Evolutionary conservation across 2,113 vertebrate species (phyloP).

Genomic region (Passer domesticus): DNA sequence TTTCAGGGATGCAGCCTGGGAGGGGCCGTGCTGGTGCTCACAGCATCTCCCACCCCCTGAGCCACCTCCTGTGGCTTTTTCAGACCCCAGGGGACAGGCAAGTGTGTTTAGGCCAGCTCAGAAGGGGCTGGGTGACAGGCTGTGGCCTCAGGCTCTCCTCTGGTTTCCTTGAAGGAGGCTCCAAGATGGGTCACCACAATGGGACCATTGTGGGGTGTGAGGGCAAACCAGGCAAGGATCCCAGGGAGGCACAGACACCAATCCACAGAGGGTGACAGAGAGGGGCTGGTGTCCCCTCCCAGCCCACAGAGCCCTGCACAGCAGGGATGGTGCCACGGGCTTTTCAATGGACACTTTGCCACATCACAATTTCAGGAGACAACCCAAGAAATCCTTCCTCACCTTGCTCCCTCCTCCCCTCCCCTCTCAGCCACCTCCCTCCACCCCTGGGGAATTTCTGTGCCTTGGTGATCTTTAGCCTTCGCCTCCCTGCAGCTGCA

Average conservation of each 20-base stretch:
- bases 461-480: neutral
- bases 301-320: neutral
- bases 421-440: neutral
- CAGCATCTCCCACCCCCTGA: neutral
- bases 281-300: neutral
- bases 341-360: neutral
- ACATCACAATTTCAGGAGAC: neutral
- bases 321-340: fast-evolving
- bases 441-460: neutral
- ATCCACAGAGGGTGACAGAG: neutral
- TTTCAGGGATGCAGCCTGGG: neutral
- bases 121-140: neutral
- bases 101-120: neutral
- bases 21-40: neutral
- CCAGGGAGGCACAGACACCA: neutral
- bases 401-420: neutral
- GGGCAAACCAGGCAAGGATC: neutral
- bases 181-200: neutral
- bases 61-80: neutral
- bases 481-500: neutral
- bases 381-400: neutral
- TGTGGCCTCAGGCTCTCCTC: neutral
- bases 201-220: fast-evolving
- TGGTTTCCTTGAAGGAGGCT: neutral
- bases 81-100: fast-evolving